Evolutionary conservation across 1,140 invertebrate genomes (phyloP).

Genomic region (Drosophila fuyamai): DNA sequence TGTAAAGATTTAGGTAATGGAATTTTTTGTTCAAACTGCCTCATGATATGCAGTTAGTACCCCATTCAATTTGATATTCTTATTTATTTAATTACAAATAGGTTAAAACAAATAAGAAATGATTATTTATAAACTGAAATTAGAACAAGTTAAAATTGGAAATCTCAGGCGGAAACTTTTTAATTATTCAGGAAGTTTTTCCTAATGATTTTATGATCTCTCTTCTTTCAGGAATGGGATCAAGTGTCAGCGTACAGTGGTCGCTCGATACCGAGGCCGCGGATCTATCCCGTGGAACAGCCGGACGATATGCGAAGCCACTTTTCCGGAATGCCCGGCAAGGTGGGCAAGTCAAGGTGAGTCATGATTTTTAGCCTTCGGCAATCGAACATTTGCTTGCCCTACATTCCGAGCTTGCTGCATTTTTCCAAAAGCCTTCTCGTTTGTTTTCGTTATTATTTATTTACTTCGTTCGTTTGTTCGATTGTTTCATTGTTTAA

Average conservation of each 20-base stretch:
- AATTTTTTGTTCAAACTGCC: too few relatives aligned
- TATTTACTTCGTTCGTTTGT: conserved; percentile 50
- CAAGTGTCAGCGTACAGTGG: conserved; percentile 96
- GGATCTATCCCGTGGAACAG: conserved; percentile 91
- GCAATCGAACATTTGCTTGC: conserved; percentile 44
- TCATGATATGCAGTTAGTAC: too few relatives aligned
- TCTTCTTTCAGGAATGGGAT: conserved; percentile 91
- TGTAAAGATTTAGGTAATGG: too few relatives aligned
- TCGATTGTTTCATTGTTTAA: conserved; percentile 62
- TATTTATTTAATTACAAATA: too few relatives aligned
- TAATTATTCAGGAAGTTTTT: background rate
- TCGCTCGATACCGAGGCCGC: conserved; percentile 93
- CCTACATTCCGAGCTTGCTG: conserved; percentile 35
- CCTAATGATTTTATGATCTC: background rate
- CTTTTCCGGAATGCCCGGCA: conserved; percentile 86
- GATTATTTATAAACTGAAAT: too few relatives aligned
- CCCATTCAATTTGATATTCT: too few relatives aligned
- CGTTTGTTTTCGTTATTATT: conserved; percentile 45
- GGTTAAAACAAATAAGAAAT: too few relatives aligned
- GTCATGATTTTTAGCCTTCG: conserved; percentile 12
- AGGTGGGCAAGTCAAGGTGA: conserved; percentile 85
- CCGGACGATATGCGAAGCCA: conserved; percentile 89
- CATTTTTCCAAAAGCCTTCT: conserved; percentile 21
- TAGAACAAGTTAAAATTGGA: too few relatives aligned
- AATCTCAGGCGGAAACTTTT: too few relatives aligned